Percentiles rank a stretch among this genome's conserved stretches.
These are phyloP conservation scores for Anoura caudifer DNA, from an alignment of 2,113 vertebrate genomes.

Conservation along the genomic window DNA sequence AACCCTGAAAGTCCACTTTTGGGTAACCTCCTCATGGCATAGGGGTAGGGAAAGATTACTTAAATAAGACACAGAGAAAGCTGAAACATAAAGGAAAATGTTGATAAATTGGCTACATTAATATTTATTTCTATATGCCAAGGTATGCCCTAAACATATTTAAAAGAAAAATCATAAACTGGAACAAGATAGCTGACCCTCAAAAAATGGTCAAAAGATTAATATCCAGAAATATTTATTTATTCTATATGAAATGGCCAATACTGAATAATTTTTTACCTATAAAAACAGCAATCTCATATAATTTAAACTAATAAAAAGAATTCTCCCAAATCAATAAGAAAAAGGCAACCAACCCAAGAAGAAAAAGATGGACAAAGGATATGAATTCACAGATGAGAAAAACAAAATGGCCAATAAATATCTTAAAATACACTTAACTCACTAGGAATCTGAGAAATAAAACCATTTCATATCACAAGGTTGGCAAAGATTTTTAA, in stretches of 20 bases:
- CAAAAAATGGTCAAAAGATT: constrained; percentile 17
- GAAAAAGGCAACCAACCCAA: constrained; percentile 9
- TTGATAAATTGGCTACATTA: not conserved
- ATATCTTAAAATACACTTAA: constrained; percentile 2
- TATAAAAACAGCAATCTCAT: not conserved
- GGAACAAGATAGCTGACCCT: not conserved
- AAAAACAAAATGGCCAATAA: not conserved
- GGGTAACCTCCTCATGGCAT: not conserved
- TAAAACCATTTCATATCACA: not conserved
- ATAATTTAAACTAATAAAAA: not conserved
- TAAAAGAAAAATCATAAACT: constrained; percentile 26
- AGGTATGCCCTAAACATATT: not conserved
- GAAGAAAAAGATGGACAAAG: not conserved
- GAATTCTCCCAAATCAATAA: constrained; percentile 18
- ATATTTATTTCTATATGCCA: not conserved
- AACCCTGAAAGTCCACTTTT: not conserved
- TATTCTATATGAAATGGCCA: constrained; percentile 1
- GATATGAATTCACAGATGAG: not conserved
- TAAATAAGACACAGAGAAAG: constrained; percentile 4
- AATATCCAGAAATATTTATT: not conserved
- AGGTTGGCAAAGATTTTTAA: not conserved
- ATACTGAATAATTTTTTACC: not conserved
- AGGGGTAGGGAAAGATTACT: not conserved
- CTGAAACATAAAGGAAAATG: not conserved
- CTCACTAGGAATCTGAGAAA: constrained; percentile 10